A percentile compares a stretch with the other conserved stretches of the same genome.
Evolutionary conservation across 2,797 vertebrate species (phyloP).

Genomic region (Molossus alvarezi): DNA sequence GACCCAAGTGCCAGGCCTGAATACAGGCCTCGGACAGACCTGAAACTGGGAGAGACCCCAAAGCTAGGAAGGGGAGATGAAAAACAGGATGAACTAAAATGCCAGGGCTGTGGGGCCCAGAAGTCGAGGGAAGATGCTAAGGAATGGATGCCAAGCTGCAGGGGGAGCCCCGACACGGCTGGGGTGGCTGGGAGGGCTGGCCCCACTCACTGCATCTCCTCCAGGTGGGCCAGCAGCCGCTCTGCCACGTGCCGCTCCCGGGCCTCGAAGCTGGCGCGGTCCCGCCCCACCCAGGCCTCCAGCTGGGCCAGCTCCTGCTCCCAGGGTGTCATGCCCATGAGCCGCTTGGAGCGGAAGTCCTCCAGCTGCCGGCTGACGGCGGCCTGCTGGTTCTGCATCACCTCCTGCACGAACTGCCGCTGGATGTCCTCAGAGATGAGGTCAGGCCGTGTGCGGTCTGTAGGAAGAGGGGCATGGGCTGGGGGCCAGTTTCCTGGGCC

Average conservation of each 20-base stretch:
- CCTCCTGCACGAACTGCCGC: conserved; percentile 89
- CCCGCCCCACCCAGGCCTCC: conserved; percentile 93
- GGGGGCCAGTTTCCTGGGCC: not conserved
- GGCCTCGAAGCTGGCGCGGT: conserved; percentile 92
- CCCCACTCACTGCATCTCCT: conserved; percentile 94
- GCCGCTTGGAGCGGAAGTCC: conserved; percentile 96
- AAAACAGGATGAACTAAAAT: conserved; percentile 48
- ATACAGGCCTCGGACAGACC: not conserved
- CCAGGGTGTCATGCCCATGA: conserved; percentile 96
- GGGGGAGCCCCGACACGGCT: rapidly evolving
- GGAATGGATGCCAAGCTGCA: not conserved
- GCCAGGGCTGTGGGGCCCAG: not conserved
- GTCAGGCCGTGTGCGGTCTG: conserved; percentile 94
- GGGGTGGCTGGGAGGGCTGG: not conserved
- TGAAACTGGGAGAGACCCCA: not conserved
- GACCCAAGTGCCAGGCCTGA: not conserved
- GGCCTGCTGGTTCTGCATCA: conserved; percentile 89
- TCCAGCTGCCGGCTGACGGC: conserved; percentile 94
- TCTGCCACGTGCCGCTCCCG: conserved; percentile 95
- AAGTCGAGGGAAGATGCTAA: not conserved
- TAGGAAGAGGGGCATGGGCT: not conserved
- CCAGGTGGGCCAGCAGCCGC: conserved; percentile 92
- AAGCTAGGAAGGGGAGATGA: not conserved
- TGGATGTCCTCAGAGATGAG: conserved; percentile 92
- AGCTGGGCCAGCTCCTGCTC: conserved; percentile 93